phyloP scores from a whole-genome alignment of 2,888 invertebrate species.

The Oxyteleia sp. region DNA sequence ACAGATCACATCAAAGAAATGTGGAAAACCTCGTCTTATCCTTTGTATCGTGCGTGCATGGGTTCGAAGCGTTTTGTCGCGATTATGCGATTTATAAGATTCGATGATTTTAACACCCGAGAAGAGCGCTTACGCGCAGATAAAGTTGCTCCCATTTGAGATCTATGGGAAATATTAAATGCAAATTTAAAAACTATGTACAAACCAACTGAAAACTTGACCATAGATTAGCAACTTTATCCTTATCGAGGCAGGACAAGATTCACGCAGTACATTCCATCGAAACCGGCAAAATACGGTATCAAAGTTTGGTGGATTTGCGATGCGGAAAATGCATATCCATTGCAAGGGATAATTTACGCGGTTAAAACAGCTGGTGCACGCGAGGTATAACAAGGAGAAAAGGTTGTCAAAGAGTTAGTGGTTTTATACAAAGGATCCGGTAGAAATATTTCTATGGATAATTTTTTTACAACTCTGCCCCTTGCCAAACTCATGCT shows the following conservation, averaged over 20 bases:
- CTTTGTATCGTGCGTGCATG: constrained; percentile 68
- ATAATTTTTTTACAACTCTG: constrained; percentile 77
- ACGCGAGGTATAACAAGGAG: constrained; percentile 73
- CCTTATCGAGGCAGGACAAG: constrained; percentile 78
- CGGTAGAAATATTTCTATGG: constrained; percentile 77
- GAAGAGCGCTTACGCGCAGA: constrained; percentile 53
- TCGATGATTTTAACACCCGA: constrained; percentile 78
- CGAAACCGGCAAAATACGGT: constrained; percentile 27
- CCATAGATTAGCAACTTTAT: constrained; percentile 81
- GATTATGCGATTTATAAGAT: constrained; percentile 51
- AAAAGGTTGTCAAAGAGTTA: constrained; percentile 79
- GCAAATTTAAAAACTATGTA: constrained; percentile 78
- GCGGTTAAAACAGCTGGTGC: constrained; percentile 10
- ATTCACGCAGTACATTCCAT: constrained; percentile 78
- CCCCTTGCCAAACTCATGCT: constrained; percentile 71
- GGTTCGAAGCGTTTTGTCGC: constrained; percentile 41
- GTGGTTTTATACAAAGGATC: constrained; percentile 75
- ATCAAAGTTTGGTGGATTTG: constrained; percentile 78
- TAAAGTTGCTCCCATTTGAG: constrained; percentile 77
- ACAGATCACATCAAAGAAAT: constrained; percentile 73
- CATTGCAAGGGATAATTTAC: constrained; percentile 70
- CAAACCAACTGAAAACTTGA: constrained; percentile 77
- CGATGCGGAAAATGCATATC: constrained; percentile 77
- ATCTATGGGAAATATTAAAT: constrained; percentile 81
- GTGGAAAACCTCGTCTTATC: constrained; percentile 62